Evolutionary conservation across 2,888 invertebrate genomes (phyloP).

Genomic region (Cetonia aurata): DNA sequence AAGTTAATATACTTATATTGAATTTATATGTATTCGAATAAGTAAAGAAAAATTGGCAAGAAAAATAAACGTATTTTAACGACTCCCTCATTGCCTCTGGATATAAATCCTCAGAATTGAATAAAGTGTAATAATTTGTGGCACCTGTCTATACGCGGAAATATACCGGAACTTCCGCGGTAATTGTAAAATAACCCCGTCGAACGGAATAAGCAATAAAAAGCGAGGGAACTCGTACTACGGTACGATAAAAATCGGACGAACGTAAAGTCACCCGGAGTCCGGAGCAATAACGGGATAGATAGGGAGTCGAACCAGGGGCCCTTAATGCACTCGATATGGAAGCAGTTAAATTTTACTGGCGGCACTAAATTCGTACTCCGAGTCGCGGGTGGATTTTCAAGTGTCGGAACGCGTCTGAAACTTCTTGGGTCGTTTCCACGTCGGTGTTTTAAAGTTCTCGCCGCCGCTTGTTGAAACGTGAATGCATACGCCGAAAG

Average conservation of each 20-base stretch:
- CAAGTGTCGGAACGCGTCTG: conserved; percentile 15
- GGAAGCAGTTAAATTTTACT: conserved; percentile 35
- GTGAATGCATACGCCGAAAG: too few species aligned
- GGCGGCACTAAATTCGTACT: conserved; percentile 20
- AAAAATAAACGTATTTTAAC: conserved; percentile 22
- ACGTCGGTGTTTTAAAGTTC: conserved; percentile 14
- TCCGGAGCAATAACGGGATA: neutral
- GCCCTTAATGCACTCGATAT: conserved; percentile 29
- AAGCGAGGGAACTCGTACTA: neutral
- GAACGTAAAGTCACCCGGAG: conserved; percentile 1
- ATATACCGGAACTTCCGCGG: conserved; percentile 12
- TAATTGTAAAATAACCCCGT: conserved; percentile 35
- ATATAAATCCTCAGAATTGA: conserved; percentile 27
- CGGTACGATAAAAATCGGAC: conserved; percentile 28
- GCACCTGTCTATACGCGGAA: neutral
- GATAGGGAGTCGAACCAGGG: conserved; percentile 1
- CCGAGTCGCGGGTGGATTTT: conserved; percentile 10
- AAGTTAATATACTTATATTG: too few species aligned
- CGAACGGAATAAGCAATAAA: conserved; percentile 28
- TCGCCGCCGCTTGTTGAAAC: neutral
- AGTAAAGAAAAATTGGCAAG: too few species aligned
- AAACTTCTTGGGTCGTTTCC: conserved; percentile 13
- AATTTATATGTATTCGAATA: too few species aligned
- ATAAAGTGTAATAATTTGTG: conserved; percentile 34
- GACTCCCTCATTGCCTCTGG: neutral